Conservation (phyloP, 2,888 invertebrate genomes). For the Synergus itoensis region DNA sequence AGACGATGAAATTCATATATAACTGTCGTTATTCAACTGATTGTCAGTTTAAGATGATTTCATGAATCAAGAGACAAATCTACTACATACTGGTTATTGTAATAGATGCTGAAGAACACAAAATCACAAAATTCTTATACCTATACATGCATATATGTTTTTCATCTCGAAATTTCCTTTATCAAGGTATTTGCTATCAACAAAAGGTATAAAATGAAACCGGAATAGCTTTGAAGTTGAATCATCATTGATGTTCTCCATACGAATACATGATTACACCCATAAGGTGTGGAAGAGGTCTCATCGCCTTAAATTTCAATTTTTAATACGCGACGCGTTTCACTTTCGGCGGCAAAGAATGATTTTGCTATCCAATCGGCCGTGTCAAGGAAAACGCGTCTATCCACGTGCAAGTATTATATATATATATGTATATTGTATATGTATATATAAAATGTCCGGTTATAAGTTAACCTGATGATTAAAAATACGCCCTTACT, state of each 20-base stretch:
- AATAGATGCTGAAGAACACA: background rate
- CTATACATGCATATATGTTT: no score
- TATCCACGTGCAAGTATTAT: slow-evolving; percentile 62
- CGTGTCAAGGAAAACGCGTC: slow-evolving; percentile 75
- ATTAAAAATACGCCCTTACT: no score
- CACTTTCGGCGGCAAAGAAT: slow-evolving; percentile 67
- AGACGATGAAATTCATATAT: background rate
- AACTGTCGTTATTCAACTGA: background rate
- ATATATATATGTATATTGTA: slow-evolving; percentile 43
- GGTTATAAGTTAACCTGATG: no score
- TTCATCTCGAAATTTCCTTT: no score
- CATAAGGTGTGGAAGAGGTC: background rate
- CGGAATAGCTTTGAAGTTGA: no score
- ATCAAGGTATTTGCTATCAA: no score
- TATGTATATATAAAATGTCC: no score
- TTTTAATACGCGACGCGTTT: slow-evolving; percentile 52
- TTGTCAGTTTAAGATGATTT: background rate
- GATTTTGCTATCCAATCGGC: slow-evolving; percentile 60
- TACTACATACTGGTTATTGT: background rate
- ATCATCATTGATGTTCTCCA: no score
- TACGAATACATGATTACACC: background rate
- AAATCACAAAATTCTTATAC: no score
- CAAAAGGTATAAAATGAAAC: no score
- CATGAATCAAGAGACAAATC: background rate
- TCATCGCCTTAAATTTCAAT: background rate